phyloP scores from a whole-genome alignment of 2,113 vertebrate genomes.

The Ursus arctos region DNA sequence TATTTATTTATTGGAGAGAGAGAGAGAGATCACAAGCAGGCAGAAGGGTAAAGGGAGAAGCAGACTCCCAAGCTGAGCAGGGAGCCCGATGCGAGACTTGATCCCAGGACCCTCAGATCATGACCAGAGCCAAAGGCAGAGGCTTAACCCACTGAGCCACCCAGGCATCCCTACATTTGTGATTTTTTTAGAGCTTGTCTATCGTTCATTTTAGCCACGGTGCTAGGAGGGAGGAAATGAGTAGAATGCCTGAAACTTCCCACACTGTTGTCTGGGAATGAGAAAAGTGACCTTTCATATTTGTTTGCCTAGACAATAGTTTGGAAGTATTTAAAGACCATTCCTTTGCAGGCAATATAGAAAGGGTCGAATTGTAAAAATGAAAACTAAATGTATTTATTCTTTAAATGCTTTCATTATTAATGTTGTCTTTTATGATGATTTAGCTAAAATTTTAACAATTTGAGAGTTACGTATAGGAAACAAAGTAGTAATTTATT shows the following conservation, averaged over 20 bases:
- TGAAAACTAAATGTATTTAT: not conserved
- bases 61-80: too few relatives aligned
- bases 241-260: not conserved
- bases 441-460: slow-evolving; percentile 28
- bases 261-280: slow-evolving; percentile 29
- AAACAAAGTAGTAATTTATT: not conserved
- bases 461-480: not conserved
- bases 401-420: slow-evolving; percentile 22
- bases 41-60: too few relatives aligned
- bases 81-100: too few relatives aligned
- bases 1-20: too few relatives aligned
- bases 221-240: not conserved
- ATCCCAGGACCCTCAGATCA: too few relatives aligned
- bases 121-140: too few relatives aligned
- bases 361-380: slow-evolving; percentile 77
- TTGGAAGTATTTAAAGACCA: slow-evolving; percentile 52
- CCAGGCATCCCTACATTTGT: too few relatives aligned
- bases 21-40: too few relatives aligned
- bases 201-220: slow-evolving; percentile 46
- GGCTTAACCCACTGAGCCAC: too few relatives aligned
- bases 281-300: not conserved
- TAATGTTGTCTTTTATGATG: not conserved
- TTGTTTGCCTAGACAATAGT: slow-evolving; percentile 23
- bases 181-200: not conserved
- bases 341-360: slow-evolving; percentile 23